Conservation (phyloP, 2,888 invertebrate genomes). For the Protophormia terraenovae region DNA sequence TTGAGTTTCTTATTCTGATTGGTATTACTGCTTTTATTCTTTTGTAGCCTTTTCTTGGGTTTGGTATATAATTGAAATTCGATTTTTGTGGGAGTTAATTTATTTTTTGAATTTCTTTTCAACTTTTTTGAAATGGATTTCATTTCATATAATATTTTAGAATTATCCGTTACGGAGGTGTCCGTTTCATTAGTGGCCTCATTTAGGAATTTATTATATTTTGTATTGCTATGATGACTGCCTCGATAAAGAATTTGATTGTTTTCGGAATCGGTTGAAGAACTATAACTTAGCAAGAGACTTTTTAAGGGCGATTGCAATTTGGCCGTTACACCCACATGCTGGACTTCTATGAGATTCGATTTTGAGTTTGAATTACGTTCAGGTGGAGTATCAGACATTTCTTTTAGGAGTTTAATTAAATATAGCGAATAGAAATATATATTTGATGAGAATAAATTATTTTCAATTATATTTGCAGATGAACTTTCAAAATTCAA, state of each 20-base stretch:
- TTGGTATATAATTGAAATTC: slow-evolving; percentile 76
- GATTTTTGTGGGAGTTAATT: slow-evolving; percentile 75
- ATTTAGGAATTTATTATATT: slow-evolving; percentile 73
- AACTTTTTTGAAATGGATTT: slow-evolving; percentile 70
- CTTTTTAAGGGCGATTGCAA: slow-evolving; percentile 76
- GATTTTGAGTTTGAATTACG: slow-evolving; percentile 73
- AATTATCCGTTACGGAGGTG: slow-evolving; percentile 59
- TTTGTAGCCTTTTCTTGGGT: slow-evolving; percentile 61
- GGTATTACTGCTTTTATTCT: slow-evolving; percentile 32
- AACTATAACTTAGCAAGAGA: slow-evolving; percentile 73
- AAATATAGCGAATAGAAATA: not conserved
- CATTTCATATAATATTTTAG: slow-evolving; percentile 76
- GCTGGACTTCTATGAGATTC: slow-evolving; percentile 76
- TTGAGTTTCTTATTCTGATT: slow-evolving; percentile 50
- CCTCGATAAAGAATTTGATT: slow-evolving; percentile 65
- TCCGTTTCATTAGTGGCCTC: slow-evolving; percentile 67
- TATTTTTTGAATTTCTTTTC: slow-evolving; percentile 19
- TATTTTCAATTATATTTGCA: not conserved
- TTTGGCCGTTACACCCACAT: slow-evolving; percentile 79
- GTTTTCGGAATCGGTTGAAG: slow-evolving; percentile 76
- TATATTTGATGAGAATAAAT: not conserved
- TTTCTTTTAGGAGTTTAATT: slow-evolving; percentile 32
- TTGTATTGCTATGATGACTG: slow-evolving; percentile 60
- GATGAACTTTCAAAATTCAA: too few species aligned
- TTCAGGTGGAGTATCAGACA: slow-evolving; percentile 75